Conservation (phyloP, 2,113 vertebrate genomes). For the Pseudonaja textilis region DNA sequence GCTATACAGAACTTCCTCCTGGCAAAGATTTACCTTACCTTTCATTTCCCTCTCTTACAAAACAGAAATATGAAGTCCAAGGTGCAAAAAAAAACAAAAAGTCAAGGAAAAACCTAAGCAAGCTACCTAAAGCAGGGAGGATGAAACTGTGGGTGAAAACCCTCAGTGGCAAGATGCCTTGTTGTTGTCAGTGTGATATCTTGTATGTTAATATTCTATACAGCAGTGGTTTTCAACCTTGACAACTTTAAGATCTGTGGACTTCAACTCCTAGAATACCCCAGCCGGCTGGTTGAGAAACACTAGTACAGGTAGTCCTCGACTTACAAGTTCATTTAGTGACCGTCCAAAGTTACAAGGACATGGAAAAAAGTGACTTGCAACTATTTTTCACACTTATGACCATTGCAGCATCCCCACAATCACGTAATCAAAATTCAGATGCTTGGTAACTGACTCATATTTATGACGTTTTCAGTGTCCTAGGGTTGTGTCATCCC, state of each 20-base stretch:
- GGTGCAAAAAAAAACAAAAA: not conserved
- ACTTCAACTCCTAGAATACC: not conserved
- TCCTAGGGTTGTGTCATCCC: too few species aligned
- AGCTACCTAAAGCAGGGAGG: not conserved
- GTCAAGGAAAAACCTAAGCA: not conserved
- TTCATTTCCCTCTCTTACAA: not conserved
- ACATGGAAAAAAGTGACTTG: too few species aligned
- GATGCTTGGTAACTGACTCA: too few species aligned
- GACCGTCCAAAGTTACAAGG: too few species aligned
- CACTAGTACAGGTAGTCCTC: too few species aligned
- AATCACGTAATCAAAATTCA: too few species aligned
- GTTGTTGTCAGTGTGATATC: not conserved
- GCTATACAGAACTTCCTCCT: not conserved
- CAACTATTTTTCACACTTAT: too few species aligned
- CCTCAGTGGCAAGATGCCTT: not conserved
- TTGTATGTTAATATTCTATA: not conserved
- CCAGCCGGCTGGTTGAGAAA: too few species aligned
- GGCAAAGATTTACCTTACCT: not conserved
- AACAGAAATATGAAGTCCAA: not conserved
- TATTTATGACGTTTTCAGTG: too few species aligned
- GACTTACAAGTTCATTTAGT: too few species aligned
- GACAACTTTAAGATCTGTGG: not conserved
- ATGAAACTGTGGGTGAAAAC: not conserved
- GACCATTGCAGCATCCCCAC: too few species aligned
- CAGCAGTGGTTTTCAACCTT: not conserved